Evolutionary conservation across 1,140 invertebrate species (phyloP).

Genomic region (Aphidius ervi): DNA sequence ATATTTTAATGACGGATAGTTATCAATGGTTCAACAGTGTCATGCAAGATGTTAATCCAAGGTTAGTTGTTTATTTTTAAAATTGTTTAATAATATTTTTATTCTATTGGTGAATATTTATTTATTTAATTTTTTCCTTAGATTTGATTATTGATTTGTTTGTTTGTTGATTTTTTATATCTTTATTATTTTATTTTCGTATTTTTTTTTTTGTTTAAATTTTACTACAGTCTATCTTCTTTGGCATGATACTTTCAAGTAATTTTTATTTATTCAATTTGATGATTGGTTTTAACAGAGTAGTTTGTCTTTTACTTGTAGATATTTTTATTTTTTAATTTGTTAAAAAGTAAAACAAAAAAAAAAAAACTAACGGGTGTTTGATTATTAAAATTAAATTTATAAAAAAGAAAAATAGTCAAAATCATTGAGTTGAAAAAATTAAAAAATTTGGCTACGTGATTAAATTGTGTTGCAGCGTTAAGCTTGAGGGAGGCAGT

Average conservation of each 20-base stretch:
- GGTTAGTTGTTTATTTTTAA: conserved; percentile 31
- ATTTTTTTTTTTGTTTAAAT: conserved; percentile 7
- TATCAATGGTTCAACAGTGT: conserved; percentile 48
- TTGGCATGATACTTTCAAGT: too few species aligned
- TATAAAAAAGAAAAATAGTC: background rate
- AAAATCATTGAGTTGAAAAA: conserved; percentile 5
- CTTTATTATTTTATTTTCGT: background rate
- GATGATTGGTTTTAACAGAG: too few species aligned
- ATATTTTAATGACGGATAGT: conserved; percentile 35
- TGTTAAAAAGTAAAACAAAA: background rate
- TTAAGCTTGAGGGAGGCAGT: conserved; percentile 55
- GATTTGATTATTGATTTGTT: too few species aligned
- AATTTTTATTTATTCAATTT: too few species aligned
- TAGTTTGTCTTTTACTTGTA: too few species aligned
- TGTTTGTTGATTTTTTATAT: background rate
- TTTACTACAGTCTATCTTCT: background rate
- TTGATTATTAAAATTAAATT: too few species aligned
- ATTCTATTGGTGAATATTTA: background rate
- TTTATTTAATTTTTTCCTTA: background rate
- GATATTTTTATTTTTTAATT: too few species aligned
- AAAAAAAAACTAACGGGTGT: conserved; percentile 12
- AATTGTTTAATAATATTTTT: conserved; percentile 1
- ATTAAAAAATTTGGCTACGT: conserved; percentile 51
- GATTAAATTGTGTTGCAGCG: conserved; percentile 54
- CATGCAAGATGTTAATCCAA: conserved; percentile 48